Percentiles rank a stretch among this genome's conserved stretches.
These are phyloP conservation scores for Phalloptychus januarius DNA, from an alignment of 2,797 vertebrate genomes.

Conservation along the genomic window DNA sequence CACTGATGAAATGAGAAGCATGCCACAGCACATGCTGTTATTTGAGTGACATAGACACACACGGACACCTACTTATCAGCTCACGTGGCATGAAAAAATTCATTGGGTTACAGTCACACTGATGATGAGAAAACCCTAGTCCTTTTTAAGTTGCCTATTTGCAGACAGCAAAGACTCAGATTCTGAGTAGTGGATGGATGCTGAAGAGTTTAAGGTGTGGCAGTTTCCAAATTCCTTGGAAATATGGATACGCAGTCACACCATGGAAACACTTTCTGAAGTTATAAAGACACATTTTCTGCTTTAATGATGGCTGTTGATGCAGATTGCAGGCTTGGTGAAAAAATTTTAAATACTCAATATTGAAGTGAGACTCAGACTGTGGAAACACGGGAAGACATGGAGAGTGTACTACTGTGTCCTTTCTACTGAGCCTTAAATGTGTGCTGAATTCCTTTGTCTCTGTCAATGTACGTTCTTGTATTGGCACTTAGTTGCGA, in stretches of 20 bases:
- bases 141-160: not conserved
- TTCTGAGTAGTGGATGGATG: not conserved
- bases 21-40: slow-evolving; percentile 43
- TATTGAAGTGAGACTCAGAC: not conserved
- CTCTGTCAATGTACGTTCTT: not conserved
- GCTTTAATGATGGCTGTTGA: not conserved
- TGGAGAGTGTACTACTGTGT: not conserved
- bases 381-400: not conserved
- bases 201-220: not conserved
- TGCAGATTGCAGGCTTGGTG: not conserved
- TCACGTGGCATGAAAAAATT: not conserved
- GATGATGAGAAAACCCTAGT: not conserved
- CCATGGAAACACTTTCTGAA: not conserved
- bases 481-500: not conserved
- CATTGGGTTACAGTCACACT: not conserved
- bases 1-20: slow-evolving; percentile 58
- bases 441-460: not conserved
- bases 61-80: not conserved
- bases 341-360: not conserved
- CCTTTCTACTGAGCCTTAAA: not conserved
- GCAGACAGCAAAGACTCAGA: not conserved
- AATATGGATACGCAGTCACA: no score
- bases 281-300: not conserved
- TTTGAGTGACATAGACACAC: slow-evolving; percentile 14
- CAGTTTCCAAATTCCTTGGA: not conserved